Base-by-base conservation (phyloP, 2,797 vertebrate genomes). In the Acropternis orthonyx region DNA sequence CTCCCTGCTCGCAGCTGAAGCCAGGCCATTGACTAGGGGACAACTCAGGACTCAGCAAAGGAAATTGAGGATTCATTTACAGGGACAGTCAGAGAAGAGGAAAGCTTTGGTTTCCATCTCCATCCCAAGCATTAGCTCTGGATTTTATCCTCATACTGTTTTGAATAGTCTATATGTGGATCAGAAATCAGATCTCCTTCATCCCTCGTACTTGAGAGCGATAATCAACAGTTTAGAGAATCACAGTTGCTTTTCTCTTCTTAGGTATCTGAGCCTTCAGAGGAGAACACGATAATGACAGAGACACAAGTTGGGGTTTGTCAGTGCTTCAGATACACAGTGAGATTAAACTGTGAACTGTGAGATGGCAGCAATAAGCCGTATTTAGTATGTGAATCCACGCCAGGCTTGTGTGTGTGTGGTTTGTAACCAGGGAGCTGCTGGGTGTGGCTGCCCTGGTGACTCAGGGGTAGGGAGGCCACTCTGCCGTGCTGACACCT, bases 181-280 rank as follows among this genome's bases (percentile, higher is more conserved):
- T 93, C 76, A 89, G 52, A 93, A 69, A 41, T 74, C 65, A 56
- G 75, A 71, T 88, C 75, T 71, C 6, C 1, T 86, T 85, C 52
- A 16, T 93, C 37, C 59, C 36, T 34, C 43, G 58, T 73, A 18
- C 81, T 55, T 58, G 43, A 74, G 52, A 86, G 62, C 32, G 58
- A 14, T 66, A 72, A 95, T 91, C 85, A 75, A 34, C 88, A 73
- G 76, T 36, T 89, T 49, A 72, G 58, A 74, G 58, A 81, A 59
- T 19, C 39, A 23, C 2, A 2, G 28, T 41, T 88, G 65, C 73
- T 92, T 85, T 74, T 77, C 72, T 77, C 52, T 80, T 62, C 49
- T 89, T 43, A 44, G 39, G 51, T 79, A 88, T 85, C 90, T 73
- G 85, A 84, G 30, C 69, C 77, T 94, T 94, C 88, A 90, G 62